Evolutionary conservation across 2,888 invertebrate species (phyloP).

Genomic region (Horisme vitalbata): DNA sequence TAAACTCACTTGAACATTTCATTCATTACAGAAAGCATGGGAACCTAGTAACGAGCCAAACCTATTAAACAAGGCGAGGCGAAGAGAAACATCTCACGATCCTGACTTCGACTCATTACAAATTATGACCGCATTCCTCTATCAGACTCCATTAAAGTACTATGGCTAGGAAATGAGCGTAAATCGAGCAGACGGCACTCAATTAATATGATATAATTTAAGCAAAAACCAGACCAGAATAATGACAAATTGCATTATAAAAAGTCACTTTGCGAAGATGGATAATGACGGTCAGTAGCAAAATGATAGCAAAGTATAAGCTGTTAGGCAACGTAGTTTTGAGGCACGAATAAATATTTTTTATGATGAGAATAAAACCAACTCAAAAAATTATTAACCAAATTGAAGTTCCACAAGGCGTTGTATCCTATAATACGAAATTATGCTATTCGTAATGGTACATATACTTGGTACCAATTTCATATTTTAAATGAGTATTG

Average conservation of each 20-base stretch:
- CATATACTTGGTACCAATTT: too few species aligned
- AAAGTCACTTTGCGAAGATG: conserved; percentile 39
- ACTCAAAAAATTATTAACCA: too few species aligned
- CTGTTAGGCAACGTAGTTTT: conserved; percentile 9
- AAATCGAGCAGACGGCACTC: conserved; percentile 43
- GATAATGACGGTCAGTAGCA: conserved; percentile 31
- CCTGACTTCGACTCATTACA: conserved; percentile 70
- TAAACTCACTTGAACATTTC: conserved; percentile 12
- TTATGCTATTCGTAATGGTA: too few species aligned
- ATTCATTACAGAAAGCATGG: conserved; percentile 61
- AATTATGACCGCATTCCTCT: conserved; percentile 80
- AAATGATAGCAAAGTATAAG: conserved; percentile 16
- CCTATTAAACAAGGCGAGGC: conserved; percentile 72
- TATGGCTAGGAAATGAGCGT: conserved; percentile 55
- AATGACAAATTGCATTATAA: conserved; percentile 68
- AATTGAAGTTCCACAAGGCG: too few species aligned
- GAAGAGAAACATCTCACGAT: conserved; percentile 77
- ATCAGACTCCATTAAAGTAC: conserved; percentile 61
- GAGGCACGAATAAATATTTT: too few species aligned
- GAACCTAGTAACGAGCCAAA: conserved; percentile 73
- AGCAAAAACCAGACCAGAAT: conserved; percentile 61
- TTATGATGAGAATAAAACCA: too few species aligned
- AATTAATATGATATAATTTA: conserved; percentile 69
- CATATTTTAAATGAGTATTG: too few species aligned
- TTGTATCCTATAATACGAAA: too few species aligned